Conservation (phyloP, 2,113 vertebrate genomes). For the Anhinga rufa region DNA sequence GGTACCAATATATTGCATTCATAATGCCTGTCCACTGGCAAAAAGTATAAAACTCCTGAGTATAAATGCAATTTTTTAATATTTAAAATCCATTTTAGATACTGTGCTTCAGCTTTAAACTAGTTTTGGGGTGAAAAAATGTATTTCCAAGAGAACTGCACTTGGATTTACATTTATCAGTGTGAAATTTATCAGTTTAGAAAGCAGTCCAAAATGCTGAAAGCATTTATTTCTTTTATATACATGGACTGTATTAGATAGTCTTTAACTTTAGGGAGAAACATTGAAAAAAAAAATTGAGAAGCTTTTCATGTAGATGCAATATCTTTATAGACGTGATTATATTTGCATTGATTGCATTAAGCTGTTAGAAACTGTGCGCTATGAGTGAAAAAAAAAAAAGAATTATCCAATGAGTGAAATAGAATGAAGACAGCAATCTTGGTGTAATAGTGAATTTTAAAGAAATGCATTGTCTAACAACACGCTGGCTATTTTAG, state of each 20-base stretch:
- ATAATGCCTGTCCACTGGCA: not conserved
- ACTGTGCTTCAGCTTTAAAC: not conserved
- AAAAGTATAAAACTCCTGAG: not conserved
- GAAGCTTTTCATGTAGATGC: not conserved
- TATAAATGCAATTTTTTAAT: not conserved
- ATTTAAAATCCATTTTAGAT: not conserved
- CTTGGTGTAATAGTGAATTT: not conserved
- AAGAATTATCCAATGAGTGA: not conserved
- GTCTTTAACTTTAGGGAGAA: not conserved
- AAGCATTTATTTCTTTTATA: not conserved
- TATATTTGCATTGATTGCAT: not conserved
- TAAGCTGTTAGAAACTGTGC: not conserved
- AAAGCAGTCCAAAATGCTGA: slow-evolving; percentile 1
- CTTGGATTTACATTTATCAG: slow-evolving; percentile 35
- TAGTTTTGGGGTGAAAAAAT: not conserved
- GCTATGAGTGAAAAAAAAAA: no score
- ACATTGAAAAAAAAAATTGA: not conserved
- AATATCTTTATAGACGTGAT: not conserved
- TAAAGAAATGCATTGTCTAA: not conserved
- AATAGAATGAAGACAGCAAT: not conserved
- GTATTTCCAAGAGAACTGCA: not conserved
- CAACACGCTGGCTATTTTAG: not conserved
- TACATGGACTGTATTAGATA: not conserved
- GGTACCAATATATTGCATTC: not conserved
- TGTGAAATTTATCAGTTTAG: slow-evolving; percentile 24